Evolutionary conservation across 2,797 vertebrate genomes (phyloP).

Genomic region (Enteromius treurensis): DNA sequence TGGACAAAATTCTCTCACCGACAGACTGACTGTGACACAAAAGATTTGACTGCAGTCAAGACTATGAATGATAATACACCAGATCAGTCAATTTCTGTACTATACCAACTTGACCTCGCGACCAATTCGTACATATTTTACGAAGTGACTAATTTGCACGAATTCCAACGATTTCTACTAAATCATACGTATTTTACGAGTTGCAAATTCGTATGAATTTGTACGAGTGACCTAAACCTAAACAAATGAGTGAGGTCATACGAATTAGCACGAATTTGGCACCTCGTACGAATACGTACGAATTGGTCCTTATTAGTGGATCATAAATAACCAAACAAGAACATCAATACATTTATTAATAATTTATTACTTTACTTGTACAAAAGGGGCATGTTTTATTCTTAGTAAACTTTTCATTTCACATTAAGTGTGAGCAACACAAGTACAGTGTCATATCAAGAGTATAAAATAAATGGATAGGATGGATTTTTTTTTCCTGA

Average conservation of each 20-base stretch:
- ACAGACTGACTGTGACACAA: neutral
- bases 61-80: neutral
- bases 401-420: constrained; percentile 24
- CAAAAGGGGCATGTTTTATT: constrained; percentile 32
- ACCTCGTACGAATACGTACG: no score
- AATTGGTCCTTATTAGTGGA: constrained; percentile 9
- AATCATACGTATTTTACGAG: no score
- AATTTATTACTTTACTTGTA: constrained; percentile 47
- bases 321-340: constrained; percentile 59
- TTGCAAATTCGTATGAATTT: no score
- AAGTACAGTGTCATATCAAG: neutral
- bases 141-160: no score
- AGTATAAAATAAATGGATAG: constrained; percentile 10
- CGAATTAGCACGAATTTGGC: no score
- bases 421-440: constrained; percentile 28
- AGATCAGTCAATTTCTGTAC: neutral
- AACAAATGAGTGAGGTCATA: no score
- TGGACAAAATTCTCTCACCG: constrained; percentile 36
- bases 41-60: neutral
- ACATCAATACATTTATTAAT: constrained; percentile 56
- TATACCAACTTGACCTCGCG: neutral
- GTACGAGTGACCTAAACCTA: no score
- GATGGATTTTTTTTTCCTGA: neutral
- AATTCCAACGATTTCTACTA: no score
- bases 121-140: no score